These are phyloP conservation scores for Colaptes auratus DNA, from an alignment of 2,113 vertebrate species.

Conservation along the genomic window DNA sequence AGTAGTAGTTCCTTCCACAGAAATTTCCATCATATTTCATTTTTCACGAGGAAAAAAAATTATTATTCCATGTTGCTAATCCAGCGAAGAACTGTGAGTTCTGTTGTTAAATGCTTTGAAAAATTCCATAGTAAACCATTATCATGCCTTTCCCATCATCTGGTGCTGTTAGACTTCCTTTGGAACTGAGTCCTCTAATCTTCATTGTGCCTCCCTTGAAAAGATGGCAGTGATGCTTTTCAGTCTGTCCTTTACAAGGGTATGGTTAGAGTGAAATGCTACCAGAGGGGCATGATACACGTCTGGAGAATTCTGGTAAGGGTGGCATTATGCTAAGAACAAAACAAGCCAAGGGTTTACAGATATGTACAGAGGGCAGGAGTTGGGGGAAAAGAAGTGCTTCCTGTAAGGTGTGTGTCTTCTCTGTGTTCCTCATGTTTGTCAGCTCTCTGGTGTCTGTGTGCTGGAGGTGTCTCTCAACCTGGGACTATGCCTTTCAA, in stretches of 20 bases:
- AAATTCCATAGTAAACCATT: background rate
- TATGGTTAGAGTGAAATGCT: background rate
- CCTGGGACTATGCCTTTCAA: background rate
- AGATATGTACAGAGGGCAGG: background rate
- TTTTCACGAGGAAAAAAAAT: background rate
- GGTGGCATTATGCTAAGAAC: background rate
- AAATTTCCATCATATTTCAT: background rate
- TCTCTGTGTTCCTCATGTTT: background rate
- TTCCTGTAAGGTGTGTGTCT: background rate
- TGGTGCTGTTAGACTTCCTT: background rate
- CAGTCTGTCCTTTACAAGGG: background rate
- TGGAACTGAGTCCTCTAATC: background rate
- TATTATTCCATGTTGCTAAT: background rate
- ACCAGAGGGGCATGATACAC: background rate
- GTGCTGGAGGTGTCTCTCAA: fast-evolving
- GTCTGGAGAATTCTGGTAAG: background rate
- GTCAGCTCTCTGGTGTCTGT: background rate
- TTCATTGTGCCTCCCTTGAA: background rate
- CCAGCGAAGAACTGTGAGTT: background rate
- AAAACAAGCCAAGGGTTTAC: background rate
- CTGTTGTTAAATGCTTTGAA: background rate
- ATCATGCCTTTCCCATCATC: background rate
- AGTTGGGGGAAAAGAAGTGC: background rate
- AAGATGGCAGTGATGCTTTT: background rate
- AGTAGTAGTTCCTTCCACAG: background rate